These are phyloP conservation scores for Adrianichthys oophorus DNA, from an alignment of 2,797 vertebrate species.

Conservation along the genomic window DNA sequence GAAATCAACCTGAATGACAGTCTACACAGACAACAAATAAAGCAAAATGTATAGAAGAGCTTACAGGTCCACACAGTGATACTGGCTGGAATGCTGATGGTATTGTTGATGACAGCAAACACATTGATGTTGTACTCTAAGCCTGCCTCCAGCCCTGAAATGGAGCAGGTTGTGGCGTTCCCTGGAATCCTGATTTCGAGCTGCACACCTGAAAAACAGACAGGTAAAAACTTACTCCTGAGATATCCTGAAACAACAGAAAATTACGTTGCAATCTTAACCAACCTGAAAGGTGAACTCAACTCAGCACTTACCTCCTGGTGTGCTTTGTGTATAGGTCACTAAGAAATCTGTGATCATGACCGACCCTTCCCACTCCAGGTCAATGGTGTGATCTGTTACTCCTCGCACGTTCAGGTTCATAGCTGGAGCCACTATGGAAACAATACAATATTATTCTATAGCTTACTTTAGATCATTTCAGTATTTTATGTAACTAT, in stretches of 20 bases:
- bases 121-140: conserved; percentile 93
- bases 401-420: conserved; percentile 85
- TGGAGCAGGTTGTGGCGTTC: conserved; percentile 84
- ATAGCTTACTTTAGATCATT: not conserved
- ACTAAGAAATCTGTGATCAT: conserved; percentile 89
- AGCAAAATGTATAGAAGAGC: conserved; percentile 50
- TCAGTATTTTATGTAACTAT: no score
- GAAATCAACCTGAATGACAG: not conserved
- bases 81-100: conserved; percentile 86
- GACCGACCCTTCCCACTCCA: conserved; percentile 89
- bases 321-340: conserved; percentile 86
- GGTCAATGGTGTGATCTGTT: conserved; percentile 86
- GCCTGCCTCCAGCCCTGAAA: conserved; percentile 88
- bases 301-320: conserved; percentile 62
- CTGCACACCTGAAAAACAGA: conserved; percentile 76
- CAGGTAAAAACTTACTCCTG: conserved; percentile 7
- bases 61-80: conserved; percentile 91
- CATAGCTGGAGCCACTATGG: conserved; percentile 87
- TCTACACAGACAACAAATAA: not conserved
- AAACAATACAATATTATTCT: conserved; percentile 15
- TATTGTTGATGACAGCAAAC: conserved; percentile 88
- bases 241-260: conserved; percentile 8
- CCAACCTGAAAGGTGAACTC: not conserved
- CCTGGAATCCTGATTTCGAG: conserved; percentile 90
- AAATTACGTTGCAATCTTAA: conserved; percentile 1